Conservation (phyloP, 2,797 vertebrate genomes). For the Manis crassicaudata region DNA sequence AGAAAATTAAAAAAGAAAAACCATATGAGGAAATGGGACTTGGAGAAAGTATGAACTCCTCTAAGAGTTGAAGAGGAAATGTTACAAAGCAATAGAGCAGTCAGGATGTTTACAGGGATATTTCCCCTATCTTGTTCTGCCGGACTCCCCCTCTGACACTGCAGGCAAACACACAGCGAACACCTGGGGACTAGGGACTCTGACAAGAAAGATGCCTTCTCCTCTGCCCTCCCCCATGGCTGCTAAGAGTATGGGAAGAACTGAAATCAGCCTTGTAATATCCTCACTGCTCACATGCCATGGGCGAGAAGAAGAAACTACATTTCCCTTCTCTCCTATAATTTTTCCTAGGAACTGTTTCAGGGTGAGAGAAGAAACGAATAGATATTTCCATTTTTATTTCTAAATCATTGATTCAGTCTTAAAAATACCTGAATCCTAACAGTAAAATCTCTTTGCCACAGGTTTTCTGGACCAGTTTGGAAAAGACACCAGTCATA, state of each 20-base stretch:
- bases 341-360: background rate
- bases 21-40: background rate
- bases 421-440: background rate
- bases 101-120: background rate
- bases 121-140: background rate
- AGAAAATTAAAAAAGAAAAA: background rate
- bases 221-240: background rate
- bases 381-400: background rate
- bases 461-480: background rate
- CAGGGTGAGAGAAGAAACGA: background rate
- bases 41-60: background rate
- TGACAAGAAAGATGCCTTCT: background rate
- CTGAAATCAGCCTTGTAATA: background rate
- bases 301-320: background rate
- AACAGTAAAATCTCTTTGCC: background rate
- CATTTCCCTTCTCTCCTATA: background rate
- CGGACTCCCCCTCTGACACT: rapidly evolving
- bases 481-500: background rate
- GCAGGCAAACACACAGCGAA: no score
- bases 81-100: no score
- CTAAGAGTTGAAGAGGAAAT: background rate
- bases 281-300: rapidly evolving
- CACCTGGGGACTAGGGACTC: rapidly evolving
- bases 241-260: background rate
- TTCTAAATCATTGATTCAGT: background rate